These are phyloP conservation scores for Schlechtendalia chinensis DNA, from an alignment of 1,140 invertebrate genomes.

Conservation along the genomic window DNA sequence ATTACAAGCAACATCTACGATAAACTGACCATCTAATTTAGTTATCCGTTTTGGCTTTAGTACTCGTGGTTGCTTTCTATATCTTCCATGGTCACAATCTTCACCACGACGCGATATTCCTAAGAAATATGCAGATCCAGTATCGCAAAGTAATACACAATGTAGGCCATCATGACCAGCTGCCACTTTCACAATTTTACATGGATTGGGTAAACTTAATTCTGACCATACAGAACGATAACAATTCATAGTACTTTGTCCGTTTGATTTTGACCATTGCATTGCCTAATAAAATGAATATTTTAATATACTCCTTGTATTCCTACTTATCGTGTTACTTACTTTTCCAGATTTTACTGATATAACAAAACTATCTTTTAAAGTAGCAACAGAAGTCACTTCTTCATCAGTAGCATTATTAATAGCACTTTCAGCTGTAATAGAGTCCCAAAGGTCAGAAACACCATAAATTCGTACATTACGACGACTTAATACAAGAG, in stretches of 20 bases:
- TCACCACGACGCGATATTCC: slow-evolving; percentile 89
- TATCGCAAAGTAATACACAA: slow-evolving; percentile 82
- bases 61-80: slow-evolving; percentile 76
- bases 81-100: slow-evolving; percentile 76
- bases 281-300: slow-evolving; percentile 19
- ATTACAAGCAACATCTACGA: slow-evolving; percentile 84
- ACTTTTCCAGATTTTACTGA: slow-evolving; percentile 43
- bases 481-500: slow-evolving; percentile 42
- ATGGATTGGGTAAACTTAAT: slow-evolving; percentile 71
- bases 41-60: slow-evolving; percentile 90
- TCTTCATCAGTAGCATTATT: slow-evolving; percentile 44
- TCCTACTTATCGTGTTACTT: background rate
- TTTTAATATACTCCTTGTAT: background rate
- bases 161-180: slow-evolving; percentile 92
- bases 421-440: slow-evolving; percentile 46
- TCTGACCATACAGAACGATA: slow-evolving; percentile 64
- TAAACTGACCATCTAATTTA: slow-evolving; percentile 81
- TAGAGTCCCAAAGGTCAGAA: slow-evolving; percentile 38
- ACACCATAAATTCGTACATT: slow-evolving; percentile 44
- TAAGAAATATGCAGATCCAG: slow-evolving; percentile 83
- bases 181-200: slow-evolving; percentile 74
- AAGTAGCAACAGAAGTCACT: slow-evolving; percentile 24
- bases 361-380: slow-evolving; percentile 48
- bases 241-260: slow-evolving; percentile 37
- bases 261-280: slow-evolving; percentile 32